These are phyloP conservation scores for Siniperca chuatsi DNA, from an alignment of 2,113 vertebrate species.

Conservation along the genomic window DNA sequence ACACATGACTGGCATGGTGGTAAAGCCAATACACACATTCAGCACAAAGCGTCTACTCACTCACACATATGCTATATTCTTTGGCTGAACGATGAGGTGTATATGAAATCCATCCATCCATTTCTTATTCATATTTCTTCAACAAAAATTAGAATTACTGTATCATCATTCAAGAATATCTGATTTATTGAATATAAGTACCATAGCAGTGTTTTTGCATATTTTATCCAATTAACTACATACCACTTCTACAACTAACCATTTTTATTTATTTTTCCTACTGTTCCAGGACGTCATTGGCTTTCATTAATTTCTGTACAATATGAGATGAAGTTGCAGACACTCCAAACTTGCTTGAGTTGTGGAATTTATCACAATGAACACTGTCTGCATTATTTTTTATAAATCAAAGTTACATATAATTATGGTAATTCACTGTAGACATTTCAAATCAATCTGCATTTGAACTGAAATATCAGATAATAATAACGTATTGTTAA, in stretches of 20 bases:
- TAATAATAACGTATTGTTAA: neutral
- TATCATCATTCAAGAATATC: neutral
- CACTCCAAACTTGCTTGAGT: neutral
- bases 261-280: neutral
- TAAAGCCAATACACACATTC: slow-evolving; percentile 34
- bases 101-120: neutral
- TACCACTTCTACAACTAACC: neutral
- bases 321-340: neutral
- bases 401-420: neutral
- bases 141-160: neutral
- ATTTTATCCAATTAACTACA: neutral
- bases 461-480: neutral
- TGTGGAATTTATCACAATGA: neutral
- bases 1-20: slow-evolving; percentile 54
- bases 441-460: neutral
- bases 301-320: neutral
- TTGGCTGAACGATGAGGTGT: neutral
- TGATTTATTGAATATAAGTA: neutral
- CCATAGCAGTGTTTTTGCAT: neutral
- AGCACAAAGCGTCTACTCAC: neutral
- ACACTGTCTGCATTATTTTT: too few relatives aligned
- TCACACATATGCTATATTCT: slow-evolving; percentile 1
- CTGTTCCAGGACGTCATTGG: neutral
- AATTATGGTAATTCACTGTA: neutral
- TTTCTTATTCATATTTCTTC: neutral